phyloP scores from a whole-genome alignment of 2,888 invertebrate species.

The Pachymerium ferrugineum region DNA sequence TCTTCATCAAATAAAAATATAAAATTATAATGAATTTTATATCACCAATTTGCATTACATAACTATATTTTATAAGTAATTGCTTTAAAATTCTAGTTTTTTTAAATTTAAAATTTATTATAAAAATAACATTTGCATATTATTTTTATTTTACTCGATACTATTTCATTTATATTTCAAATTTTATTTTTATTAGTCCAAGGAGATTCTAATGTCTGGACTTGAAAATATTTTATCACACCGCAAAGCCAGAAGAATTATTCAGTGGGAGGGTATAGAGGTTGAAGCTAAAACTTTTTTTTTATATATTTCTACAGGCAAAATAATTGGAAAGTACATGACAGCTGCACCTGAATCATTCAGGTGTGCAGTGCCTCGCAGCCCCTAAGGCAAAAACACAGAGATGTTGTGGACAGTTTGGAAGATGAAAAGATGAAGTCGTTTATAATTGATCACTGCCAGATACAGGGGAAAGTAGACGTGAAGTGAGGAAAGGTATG shows the following conservation, averaged over 20 bases:
- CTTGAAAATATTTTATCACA: background rate
- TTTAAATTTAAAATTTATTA: background rate
- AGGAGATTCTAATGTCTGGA: slow-evolving; percentile 1
- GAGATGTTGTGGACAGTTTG: slow-evolving; percentile 20
- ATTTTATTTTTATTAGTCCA: slow-evolving; percentile 18
- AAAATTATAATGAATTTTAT: background rate
- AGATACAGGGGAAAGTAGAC: background rate
- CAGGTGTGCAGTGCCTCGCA: slow-evolving; percentile 6
- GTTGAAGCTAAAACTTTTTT: background rate
- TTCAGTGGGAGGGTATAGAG: background rate
- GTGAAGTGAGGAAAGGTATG: background rate
- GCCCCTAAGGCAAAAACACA: slow-evolving; percentile 11
- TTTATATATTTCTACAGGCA: background rate
- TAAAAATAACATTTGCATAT: background rate
- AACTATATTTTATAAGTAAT: background rate
- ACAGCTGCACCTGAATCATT: slow-evolving; percentile 10
- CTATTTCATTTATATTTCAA: slow-evolving; percentile 15
- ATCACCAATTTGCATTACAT: background rate
- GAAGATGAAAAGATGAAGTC: slow-evolving; percentile 21
- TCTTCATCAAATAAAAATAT: background rate
- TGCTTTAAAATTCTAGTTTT: no score
- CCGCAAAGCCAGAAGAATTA: background rate
- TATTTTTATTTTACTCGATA: background rate
- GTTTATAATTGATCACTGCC: slow-evolving; percentile 18
- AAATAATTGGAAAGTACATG: slow-evolving; percentile 18